phyloP scores from a whole-genome alignment of 2,797 vertebrate species.

The Sardinella longiceps region DNA sequence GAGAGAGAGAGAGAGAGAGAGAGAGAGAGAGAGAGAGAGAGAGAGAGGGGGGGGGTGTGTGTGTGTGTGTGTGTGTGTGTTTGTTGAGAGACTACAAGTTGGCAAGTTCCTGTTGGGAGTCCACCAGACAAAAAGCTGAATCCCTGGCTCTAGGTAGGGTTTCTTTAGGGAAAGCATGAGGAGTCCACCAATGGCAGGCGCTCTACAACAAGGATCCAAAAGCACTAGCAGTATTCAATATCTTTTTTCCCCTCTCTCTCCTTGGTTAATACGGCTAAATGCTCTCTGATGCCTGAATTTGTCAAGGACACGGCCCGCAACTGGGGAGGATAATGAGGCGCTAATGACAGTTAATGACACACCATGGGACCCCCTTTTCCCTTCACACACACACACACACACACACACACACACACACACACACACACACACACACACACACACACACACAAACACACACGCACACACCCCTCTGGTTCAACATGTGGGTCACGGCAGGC shows the following conservation, averaged over 20 bases:
- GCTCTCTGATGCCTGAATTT: not conserved
- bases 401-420: not conserved
- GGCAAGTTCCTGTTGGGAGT: not conserved
- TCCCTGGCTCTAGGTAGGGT: not conserved
- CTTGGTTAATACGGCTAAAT: not conserved
- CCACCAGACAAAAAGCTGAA: not conserved
- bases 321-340: not conserved
- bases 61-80: not conserved
- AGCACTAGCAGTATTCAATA: not conserved
- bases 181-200: not conserved
- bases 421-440: not conserved
- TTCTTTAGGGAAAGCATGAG: not conserved
- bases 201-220: not conserved
- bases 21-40: too few relatives aligned
- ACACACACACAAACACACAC: not conserved
- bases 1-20: too few relatives aligned
- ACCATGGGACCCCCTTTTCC: not conserved
- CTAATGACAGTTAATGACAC: not conserved
- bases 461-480: not conserved
- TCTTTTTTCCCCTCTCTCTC: not conserved
- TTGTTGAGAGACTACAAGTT: not conserved
- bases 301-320: not conserved
- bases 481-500: not conserved
- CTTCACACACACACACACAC: not conserved
- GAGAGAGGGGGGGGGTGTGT: not conserved